These are phyloP conservation scores for Mythimna vitellina DNA, from an alignment of 2,888 invertebrate species.

Conservation along the genomic window DNA sequence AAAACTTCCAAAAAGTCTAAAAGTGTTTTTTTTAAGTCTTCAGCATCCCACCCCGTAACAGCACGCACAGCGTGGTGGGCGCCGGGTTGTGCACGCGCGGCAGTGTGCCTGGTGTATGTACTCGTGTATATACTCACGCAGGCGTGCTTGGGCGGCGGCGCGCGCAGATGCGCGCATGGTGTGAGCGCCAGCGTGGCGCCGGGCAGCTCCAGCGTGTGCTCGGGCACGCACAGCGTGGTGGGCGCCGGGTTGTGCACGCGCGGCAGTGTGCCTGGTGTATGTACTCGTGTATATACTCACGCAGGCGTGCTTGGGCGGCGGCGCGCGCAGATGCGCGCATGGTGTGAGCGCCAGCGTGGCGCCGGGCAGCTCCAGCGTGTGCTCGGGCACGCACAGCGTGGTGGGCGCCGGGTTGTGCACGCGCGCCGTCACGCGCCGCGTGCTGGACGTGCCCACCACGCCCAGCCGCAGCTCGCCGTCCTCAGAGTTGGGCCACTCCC, in stretches of 20 bases:
- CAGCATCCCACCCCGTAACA: too few species aligned
- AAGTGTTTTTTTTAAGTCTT: too few species aligned
- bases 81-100: constrained; percentile 72
- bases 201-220: constrained; percentile 65
- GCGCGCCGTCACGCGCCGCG: constrained; percentile 92
- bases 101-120: neutral
- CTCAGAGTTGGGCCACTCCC: constrained; percentile 78
- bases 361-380: constrained; percentile 68
- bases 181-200: constrained; percentile 63
- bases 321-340: constrained; percentile 55
- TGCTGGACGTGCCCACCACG: constrained; percentile 91
- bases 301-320: constrained; percentile 58
- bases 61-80: constrained; percentile 20
- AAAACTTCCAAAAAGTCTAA: too few species aligned
- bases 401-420: constrained; percentile 78
- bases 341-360: constrained; percentile 60
- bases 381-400: constrained; percentile 71
- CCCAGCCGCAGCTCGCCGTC: constrained; percentile 91
- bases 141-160: constrained; percentile 55
- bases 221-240: constrained; percentile 2
- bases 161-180: constrained; percentile 58
- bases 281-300: constrained; percentile 46
- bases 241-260: constrained; percentile 73
- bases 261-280: constrained; percentile 11
- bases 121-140: constrained; percentile 54